Evolutionary conservation across 2,888 invertebrate species (phyloP), one percentile per base, ranked within the genome.

Genomic region (Protodeltote pygarga): DNA sequence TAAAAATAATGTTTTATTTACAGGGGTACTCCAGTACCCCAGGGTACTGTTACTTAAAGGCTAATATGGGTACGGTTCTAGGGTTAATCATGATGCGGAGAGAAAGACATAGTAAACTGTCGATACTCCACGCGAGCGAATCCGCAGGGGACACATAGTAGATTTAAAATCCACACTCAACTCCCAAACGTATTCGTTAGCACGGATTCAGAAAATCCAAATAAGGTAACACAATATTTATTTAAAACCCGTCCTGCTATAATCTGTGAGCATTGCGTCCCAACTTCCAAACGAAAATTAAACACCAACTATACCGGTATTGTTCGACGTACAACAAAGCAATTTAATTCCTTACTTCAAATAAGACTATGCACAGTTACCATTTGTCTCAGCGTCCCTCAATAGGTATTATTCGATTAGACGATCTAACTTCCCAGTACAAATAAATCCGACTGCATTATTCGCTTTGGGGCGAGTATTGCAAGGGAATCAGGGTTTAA

Each of bases 361-460:
- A 57, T 55, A 60, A 45, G 34, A 41, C 47, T 50, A 42, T 33
- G 28, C 33, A 25, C 34, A 40, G 57, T 65, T 42, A 53, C 53
- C 46, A 49, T 65, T 68, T 73, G 61, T 57, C 49, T 64, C 59
- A 41, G 25, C 19, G 35, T 62, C 71, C 71, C 73, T 71, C 74
- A 71, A 77, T 75, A 63, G 64, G 63, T 68, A 75, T 80, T 77
- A 83, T 77, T 81, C 73, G 81, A 79, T 82, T 81, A 80, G 71
- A 70, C 59, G 29, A 65, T 70, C 70, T 69, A 71, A 74, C 73
- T 73, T 65, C 51, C 50, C 63, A 70, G 73, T 71, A 71, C 77
- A 83, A 82, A 82, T 81, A 82, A 81, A 81, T 76, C 76, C 66
- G 35, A 67, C 65, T 75, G 77, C 75, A 77, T 80, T 76, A 79